Conservation (phyloP, 2,797 vertebrate species). For the Antennarius maculatus region DNA sequence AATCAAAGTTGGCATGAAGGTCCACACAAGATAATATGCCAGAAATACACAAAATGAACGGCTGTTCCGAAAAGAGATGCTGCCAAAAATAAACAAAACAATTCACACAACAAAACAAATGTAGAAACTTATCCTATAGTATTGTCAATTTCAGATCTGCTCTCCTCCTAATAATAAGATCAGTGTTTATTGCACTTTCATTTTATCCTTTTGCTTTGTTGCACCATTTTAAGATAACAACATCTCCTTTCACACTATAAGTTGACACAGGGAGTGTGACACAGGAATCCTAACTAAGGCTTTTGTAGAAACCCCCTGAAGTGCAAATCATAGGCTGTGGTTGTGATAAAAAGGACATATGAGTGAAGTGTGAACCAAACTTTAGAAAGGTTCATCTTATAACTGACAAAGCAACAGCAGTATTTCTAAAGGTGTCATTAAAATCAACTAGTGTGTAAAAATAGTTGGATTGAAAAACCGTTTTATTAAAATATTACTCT, state of each 20-base stretch:
- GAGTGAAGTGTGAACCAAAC: constrained; percentile 52
- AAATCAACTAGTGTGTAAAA: constrained; percentile 47
- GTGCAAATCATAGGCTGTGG: constrained; percentile 65
- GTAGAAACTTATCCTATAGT: background rate
- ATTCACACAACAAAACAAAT: background rate
- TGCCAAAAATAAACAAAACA: too few relatives aligned
- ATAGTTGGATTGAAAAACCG: constrained; percentile 28
- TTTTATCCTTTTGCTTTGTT: constrained; percentile 6
- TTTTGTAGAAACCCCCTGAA: constrained; percentile 65
- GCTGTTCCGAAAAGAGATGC: too few relatives aligned
- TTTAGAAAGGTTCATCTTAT: constrained; percentile 23
- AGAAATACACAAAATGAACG: too few relatives aligned
- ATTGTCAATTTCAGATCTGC: constrained; percentile 1
- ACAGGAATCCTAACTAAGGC: constrained; percentile 57
- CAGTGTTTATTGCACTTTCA: constrained; percentile 19
- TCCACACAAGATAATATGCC: too few relatives aligned
- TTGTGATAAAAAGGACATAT: constrained; percentile 67
- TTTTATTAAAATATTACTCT: constrained; percentile 49
- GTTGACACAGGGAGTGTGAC: constrained; percentile 54
- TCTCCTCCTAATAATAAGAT: constrained; percentile 13
- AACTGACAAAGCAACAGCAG: constrained; percentile 29
- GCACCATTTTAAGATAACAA: constrained; percentile 38
- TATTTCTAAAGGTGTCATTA: constrained; percentile 53
- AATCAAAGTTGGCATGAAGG: too few relatives aligned
- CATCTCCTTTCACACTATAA: constrained; percentile 41